Percentiles rank a stretch among this genome's conserved stretches.
phyloP scores from a whole-genome alignment of 2,113 vertebrate genomes.

The Probosciger aterrimus region DNA sequence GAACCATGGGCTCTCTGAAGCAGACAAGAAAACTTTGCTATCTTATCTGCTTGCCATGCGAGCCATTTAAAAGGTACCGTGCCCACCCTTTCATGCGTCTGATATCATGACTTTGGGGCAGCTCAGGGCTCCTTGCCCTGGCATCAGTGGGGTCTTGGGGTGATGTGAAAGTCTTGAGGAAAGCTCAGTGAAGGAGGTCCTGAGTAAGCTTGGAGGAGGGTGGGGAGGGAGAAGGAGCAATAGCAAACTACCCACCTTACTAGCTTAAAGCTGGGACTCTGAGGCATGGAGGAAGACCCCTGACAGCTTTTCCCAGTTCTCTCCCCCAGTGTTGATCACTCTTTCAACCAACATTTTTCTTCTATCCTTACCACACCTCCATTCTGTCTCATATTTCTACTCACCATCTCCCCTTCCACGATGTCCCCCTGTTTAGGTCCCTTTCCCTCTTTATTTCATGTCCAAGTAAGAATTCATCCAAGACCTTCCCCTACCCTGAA shows the following conservation, averaged over 20 bases:
- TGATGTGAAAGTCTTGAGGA: neutral
- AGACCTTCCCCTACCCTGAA: neutral
- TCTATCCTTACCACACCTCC: neutral
- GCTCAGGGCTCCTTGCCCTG: neutral
- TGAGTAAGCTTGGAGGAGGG: accelerated
- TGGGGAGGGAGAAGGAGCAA: neutral
- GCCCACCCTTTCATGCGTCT: neutral
- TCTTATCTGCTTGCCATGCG: neutral
- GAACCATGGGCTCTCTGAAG: constrained; percentile 14
- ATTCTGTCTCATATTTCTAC: neutral
- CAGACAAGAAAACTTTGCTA: constrained; percentile 19
- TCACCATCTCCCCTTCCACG: neutral
- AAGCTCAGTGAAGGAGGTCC: neutral
- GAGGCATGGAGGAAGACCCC: neutral
- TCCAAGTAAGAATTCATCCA: neutral
- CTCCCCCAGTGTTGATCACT: neutral
- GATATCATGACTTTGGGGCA: accelerated
- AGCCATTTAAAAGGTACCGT: neutral
- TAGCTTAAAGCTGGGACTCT: neutral
- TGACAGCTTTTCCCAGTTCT: neutral
- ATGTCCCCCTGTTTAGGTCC: neutral
- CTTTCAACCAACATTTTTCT: neutral
- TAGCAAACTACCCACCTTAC: neutral
- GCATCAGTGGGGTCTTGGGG: neutral
- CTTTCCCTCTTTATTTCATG: neutral